Percentiles rank a stretch among this genome's conserved stretches.
These are phyloP conservation scores for Lutjanus campechanus DNA, from an alignment of 2,797 vertebrate genomes.

Conservation along the genomic window DNA sequence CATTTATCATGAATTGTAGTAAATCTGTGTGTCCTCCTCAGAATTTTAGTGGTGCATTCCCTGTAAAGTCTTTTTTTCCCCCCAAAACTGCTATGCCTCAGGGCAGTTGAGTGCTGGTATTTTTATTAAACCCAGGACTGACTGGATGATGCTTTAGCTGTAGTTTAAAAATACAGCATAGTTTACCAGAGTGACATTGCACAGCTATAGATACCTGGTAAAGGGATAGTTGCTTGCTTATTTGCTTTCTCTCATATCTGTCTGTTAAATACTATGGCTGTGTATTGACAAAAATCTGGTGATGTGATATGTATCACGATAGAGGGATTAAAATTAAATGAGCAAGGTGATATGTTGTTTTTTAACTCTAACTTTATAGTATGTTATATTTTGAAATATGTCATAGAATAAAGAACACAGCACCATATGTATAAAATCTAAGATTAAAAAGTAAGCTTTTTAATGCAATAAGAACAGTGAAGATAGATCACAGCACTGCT, in stretches of 20 bases:
- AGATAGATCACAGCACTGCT: no score
- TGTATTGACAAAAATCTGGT: no score
- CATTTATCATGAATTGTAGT: constrained; percentile 33
- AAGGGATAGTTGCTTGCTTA: not conserved
- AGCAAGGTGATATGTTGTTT: no score
- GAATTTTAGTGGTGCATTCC: not conserved
- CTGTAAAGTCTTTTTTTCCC: not conserved
- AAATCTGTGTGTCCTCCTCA: constrained; percentile 19
- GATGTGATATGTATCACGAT: no score
- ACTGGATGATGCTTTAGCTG: not conserved
- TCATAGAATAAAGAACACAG: no score
- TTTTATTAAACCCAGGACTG: not conserved
- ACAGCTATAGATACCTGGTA: not conserved
- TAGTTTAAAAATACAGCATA: not conserved
- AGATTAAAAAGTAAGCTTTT: no score
- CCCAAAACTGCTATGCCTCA: not conserved
- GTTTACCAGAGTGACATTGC: not conserved
- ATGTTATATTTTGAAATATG: no score
- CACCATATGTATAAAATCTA: no score
- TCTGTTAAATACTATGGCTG: no score
- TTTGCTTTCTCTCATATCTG: not conserved
- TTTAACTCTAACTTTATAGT: no score
- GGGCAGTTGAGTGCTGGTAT: not conserved
- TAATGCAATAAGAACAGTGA: no score
- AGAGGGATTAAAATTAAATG: no score